phyloP scores from a whole-genome alignment of 2,797 vertebrate genomes.

The Lacerta bilineata region DNA sequence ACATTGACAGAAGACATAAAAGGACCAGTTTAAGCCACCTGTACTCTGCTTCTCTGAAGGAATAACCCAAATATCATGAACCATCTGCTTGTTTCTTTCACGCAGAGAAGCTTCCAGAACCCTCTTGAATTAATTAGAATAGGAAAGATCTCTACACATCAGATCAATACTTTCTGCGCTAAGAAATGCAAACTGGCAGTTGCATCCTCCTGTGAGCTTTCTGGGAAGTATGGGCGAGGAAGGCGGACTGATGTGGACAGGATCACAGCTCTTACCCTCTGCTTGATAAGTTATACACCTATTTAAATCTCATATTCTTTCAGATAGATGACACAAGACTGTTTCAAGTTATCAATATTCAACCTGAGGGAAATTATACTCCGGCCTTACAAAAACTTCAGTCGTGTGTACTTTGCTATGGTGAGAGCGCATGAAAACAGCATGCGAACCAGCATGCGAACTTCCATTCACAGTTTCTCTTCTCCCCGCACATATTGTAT shows the following conservation, averaged over 20 bases:
- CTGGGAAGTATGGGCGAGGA: not conserved
- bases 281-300: too few relatives aligned
- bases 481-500: not conserved
- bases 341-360: constrained; percentile 45
- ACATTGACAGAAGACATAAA: too few relatives aligned
- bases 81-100: too few relatives aligned
- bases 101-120: too few relatives aligned
- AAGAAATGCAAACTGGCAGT: too few relatives aligned
- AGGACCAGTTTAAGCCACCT: too few relatives aligned
- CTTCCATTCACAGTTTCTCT: not conserved
- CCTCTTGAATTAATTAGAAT: too few relatives aligned
- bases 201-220: not conserved
- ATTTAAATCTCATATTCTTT: constrained; percentile 10
- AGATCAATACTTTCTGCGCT: too few relatives aligned
- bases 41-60: too few relatives aligned
- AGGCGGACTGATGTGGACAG: not conserved
- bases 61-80: too few relatives aligned
- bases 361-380: not conserved
- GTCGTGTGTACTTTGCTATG: constrained; percentile 40
- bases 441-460: not conserved
- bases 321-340: constrained; percentile 39
- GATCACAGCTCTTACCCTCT: too few relatives aligned
- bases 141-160: too few relatives aligned
- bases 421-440: constrained; percentile 35
- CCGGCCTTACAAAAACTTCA: constrained; percentile 12